Base-by-base conservation (phyloP, 2,888 invertebrate species). In the Hipparchia sbordonii region DNA sequence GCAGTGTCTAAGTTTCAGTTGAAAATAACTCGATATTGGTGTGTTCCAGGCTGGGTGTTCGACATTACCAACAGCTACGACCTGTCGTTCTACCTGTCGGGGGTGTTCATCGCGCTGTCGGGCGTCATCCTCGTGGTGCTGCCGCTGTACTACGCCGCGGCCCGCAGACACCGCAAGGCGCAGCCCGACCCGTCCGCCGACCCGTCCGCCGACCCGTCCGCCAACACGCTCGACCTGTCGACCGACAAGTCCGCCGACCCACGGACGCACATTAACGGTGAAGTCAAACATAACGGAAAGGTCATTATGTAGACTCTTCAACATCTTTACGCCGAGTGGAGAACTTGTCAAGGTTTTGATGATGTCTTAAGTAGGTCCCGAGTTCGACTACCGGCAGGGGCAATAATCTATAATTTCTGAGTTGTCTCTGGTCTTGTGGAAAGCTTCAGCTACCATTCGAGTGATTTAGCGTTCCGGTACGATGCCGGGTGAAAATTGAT, bases 31-130 rank as follows among this genome's bases (percentile, higher is more conserved):
- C 7, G 13, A 2, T 61, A n/a, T 6, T 0, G 48, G 2, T 52
- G 12, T 33, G 1, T 93, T 94, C 72, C 92, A 97, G 97, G 97
- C 62, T 97, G 96, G 96, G 94, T 97, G 60, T 97, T 95, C 89
- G 97, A 98, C 88, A 93, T 96, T 72, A 97, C 97, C 0, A 95
- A 95, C 65, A 95, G 95, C 8, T 97, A 97, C 91, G 95, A 97
- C 86, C 91, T 97, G 66, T 96, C 97, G 0, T 98, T 98, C 93
- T 97, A 97, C 90, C 85, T 97, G 70, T 96, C 97, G 1, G 98
- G 98, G 0, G 91, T 96, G 45, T 97, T 97, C 90, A 97, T 98
- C 78, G 95, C 95, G 0, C 70, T 96, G 10, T 97, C 97, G 1
- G 97, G 97, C 0, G 80, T 95, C 1, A 93, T 97, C 65, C 87